A percentile compares a stretch with the other conserved stretches of the same genome.
phyloP scores from a whole-genome alignment of 2,797 vertebrate species.

The Phoebastria nigripes region DNA sequence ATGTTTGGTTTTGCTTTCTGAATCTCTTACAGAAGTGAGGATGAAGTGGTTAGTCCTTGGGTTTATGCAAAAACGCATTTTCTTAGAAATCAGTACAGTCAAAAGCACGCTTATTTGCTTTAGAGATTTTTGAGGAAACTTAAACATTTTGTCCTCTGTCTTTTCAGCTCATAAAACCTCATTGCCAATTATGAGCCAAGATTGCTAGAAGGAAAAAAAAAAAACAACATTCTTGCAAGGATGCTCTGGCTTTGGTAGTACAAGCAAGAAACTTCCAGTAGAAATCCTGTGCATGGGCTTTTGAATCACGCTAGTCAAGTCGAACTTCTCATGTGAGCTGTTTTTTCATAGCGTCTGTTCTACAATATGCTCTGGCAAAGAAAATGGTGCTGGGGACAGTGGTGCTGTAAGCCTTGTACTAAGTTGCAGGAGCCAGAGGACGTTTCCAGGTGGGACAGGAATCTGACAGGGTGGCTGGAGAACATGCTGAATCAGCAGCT shows the following conservation, averaged over 20 bases:
- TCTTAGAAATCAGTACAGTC: not conserved
- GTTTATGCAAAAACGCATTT: not conserved
- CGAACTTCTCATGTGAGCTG: fast-evolving
- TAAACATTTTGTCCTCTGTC: not conserved
- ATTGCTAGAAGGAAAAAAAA: not conserved
- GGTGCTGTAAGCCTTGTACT: not conserved
- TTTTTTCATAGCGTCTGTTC: not conserved
- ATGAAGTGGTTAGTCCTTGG: not conserved
- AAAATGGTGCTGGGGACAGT: not conserved
- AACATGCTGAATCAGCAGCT: not conserved
- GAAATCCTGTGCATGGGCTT: not conserved
- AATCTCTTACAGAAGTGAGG: not conserved
- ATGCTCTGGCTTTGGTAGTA: not conserved
- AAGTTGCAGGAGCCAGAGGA: not conserved
- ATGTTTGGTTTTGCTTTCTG: not conserved
- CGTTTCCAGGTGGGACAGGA: not conserved
- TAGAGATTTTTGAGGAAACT: not conserved
- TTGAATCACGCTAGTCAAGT: too few species aligned
- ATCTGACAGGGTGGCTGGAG: not conserved
- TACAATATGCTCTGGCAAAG: not conserved
- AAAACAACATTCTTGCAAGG: not conserved
- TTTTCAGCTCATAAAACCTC: not conserved
- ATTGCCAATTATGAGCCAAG: not conserved
- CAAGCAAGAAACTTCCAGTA: not conserved
- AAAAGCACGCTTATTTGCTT: not conserved